Evolutionary conservation across 2,113 vertebrate species (phyloP), one percentile per base, ranked within the genome.

Genomic region (Pluvianellus socialis): DNA sequence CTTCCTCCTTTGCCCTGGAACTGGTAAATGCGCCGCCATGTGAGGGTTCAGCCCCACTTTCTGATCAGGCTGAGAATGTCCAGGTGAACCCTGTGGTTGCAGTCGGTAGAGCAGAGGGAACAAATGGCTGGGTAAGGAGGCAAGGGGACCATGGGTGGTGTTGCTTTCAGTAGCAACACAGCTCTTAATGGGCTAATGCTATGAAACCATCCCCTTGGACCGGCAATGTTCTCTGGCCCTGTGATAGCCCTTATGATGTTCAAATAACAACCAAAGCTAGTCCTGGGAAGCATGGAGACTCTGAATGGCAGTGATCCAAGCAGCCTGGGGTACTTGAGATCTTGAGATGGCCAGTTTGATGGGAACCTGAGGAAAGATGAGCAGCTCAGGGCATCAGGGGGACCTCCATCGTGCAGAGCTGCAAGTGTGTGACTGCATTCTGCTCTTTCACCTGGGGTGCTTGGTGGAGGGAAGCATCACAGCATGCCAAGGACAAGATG

Each of bases 61-160:
- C 58, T 42, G 10, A 21, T 53, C 42, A 74, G 27, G 8, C 50
- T 79, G 65, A 55, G 70, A 58, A 62, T 0, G 4, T 38, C 47
- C 23, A 42, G 30, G 17, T 55, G 35, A 77, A 27, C 7, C 19
- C n/a, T 56, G 2, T 18, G 13, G 22, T 20, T 83, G 35, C 13
- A 44, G 52, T 4, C 11, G 4, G 59, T 33, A 50, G 47, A 72
- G 7, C 9, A 53, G 24, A 59, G 30, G 66, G 63, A 73, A 32
- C 2, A 0, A 21, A 35, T 56, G 63, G 12, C 16, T 65, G 83
- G 62, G 30, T 21, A 49, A 79, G 30, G 40, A 94, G 44, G 10
- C 11, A n/a, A 58, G 33, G 26, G 24, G 21, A 56, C 15, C 0
- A 0, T 13, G 16, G 11, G 6, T 83, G 23, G 6, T 50, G 9